Evolutionary conservation across 2,797 vertebrate genomes (phyloP).

Genomic region (Pseudomugil gertrudae): DNA sequence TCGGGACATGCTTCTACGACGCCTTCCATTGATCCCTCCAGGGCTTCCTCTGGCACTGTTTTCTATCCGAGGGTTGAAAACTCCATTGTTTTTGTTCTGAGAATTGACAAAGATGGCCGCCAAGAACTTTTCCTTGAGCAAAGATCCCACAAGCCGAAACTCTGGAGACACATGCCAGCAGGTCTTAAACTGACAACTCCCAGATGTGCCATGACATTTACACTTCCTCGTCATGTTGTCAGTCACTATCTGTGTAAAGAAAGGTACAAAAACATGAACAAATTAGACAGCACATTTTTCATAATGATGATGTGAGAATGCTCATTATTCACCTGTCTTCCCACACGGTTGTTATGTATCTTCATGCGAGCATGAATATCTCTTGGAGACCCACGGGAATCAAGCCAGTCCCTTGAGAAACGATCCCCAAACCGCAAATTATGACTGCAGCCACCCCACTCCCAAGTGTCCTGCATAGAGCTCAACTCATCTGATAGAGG

Average conservation of each 20-base stretch:
- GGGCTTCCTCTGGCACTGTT: conserved; percentile 46
- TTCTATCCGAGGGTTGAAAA: conserved; percentile 86
- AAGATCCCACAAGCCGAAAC: conserved; percentile 87
- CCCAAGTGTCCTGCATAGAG: conserved; percentile 90
- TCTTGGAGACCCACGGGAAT: conserved; percentile 88
- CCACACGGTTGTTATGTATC: conserved; percentile 93
- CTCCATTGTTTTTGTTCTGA: conserved; percentile 93
- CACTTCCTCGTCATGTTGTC: conserved; percentile 94
- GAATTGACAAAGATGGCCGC: conserved; percentile 90
- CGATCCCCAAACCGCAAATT: conserved; percentile 90
- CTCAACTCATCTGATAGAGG: conserved; percentile 81
- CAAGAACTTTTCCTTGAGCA: conserved; percentile 87
- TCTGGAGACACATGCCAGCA: conserved; percentile 93
- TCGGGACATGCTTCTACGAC: conserved; percentile 83
- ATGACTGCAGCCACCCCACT: conserved; percentile 94
- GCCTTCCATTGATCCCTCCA: conserved; percentile 57
- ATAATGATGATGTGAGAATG: not conserved
- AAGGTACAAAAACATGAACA: conserved; percentile 16
- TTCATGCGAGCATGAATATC: conserved; percentile 93
- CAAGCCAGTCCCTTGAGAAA: conserved; percentile 92
- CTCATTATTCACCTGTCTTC: conserved; percentile 86
- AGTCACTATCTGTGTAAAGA: conserved; percentile 84
- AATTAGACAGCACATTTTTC: conserved; percentile 5
- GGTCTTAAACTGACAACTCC: conserved; percentile 95
- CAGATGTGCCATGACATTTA: conserved; percentile 93